A percentile compares a stretch with the other conserved stretches of the same genome.
phyloP scores from a whole-genome alignment of 35 echinoderm and acorn worm genomes.

The Ophioderma brevispina region DNA sequence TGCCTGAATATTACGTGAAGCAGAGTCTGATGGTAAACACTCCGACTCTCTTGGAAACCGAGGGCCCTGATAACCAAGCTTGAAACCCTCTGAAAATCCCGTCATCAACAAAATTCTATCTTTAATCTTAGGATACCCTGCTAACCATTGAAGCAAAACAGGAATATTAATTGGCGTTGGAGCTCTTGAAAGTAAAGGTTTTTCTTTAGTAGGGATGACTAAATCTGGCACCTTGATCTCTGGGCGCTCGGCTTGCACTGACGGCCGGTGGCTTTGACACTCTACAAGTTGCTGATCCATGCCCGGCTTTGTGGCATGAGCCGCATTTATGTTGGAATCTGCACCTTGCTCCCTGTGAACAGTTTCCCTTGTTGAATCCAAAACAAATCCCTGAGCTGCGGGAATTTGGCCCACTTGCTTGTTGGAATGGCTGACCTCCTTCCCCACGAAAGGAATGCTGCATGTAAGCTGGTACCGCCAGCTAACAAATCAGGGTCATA shows the following conservation, averaged over 20 bases:
- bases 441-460: neutral
- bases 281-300: neutral
- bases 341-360: neutral
- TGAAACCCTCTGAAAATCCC: neutral
- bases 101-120: neutral
- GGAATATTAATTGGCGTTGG: constrained; percentile 29
- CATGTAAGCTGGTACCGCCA: neutral
- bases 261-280: neutral
- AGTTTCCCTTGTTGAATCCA: no score
- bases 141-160: neutral
- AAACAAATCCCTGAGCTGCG: no score
- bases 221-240: neutral
- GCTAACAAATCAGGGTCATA: neutral
- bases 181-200: neutral
- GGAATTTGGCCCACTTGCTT: neutral
- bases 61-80: neutral
- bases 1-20: neutral
- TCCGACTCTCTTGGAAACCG: neutral
- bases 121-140: neutral
- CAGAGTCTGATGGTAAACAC: constrained; percentile 15
- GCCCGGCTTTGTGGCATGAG: neutral
- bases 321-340: neutral
- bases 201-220: neutral
- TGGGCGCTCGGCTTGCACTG: neutral
- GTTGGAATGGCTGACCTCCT: neutral